Base-by-base conservation (phyloP, 2,797 vertebrate genomes). In the Neosalanx taihuensis region DNA sequence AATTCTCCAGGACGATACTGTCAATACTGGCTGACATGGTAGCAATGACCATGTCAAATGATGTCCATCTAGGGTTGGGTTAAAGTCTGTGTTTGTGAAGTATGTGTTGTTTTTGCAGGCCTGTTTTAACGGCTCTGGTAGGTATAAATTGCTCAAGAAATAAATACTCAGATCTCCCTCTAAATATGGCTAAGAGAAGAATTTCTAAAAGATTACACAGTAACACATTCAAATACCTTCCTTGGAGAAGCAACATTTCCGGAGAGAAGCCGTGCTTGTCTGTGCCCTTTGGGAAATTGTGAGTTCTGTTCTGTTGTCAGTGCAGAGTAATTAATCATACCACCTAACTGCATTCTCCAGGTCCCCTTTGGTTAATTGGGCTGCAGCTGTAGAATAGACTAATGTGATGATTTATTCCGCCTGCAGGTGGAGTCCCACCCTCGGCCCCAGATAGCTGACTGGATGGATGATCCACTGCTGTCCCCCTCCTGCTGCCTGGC, bases 341-440 rank as follows among this genome's bases (percentile, higher is more conserved):
- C 64, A 76, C 73, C 77, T 84, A 81, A 80, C 78, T 84, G 83
- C 79, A 84, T 90, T 90, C 83, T 82, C 79, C 72, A 77, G 78
- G 72, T 82, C 75, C 76, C 86, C 77, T 85, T 80, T 86, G 87
- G 84, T 90, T 92, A 91, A 91, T 91, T 92, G 88, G 86, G 89
- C 81, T 79, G 85, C 81, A 80, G 87, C 84, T 79, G 81, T 72
- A 86, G 84, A 84, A 87, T 78, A 81, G 79, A 81, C 83, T 76
- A 70, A 77, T 83, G 83, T 17, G 41, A 85, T 91, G 87, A 91
- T 91, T 91, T 87, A 90, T 91, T 89, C 79, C 85, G 85, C 81
- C 71, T 73, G 81, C 82, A 85, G 83, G 84, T 85, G 72, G 71
- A 87, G 67, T 58, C 29, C 73, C 59, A 18, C 70, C 65, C 56